Conservation (phyloP, 2,797 vertebrate genomes). For the Allenopithecus nigroviridis region DNA sequence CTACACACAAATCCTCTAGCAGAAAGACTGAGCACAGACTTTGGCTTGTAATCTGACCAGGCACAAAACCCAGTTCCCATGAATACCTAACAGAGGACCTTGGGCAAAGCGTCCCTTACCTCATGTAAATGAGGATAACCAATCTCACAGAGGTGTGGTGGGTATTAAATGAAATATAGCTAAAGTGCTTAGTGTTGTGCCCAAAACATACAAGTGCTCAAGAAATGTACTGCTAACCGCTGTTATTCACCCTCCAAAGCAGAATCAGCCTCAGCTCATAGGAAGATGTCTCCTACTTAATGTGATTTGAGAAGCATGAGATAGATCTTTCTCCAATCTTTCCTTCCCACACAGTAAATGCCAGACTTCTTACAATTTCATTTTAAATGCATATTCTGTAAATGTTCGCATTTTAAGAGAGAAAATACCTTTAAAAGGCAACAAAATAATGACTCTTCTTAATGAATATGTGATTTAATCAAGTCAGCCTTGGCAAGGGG, state of each 20-base stretch:
- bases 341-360: not conserved
- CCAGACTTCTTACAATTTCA: conserved; percentile 5
- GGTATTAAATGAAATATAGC: not conserved
- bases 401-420: conserved; percentile 9
- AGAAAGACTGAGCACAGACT: not conserved
- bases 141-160: not conserved
- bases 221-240: not conserved
- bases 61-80: not conserved
- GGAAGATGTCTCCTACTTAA: not conserved
- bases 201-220: not conserved
- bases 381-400: not conserved
- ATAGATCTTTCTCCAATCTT: not conserved
- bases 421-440: not conserved
- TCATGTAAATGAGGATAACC: conserved; percentile 16
- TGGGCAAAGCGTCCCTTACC: not conserved
- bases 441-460: conserved; percentile 22
- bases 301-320: not conserved
- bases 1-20: not conserved
- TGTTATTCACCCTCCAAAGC: not conserved
- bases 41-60: not conserved
- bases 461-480: not conserved
- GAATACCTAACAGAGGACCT: not conserved
- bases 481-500: not conserved
- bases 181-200: not conserved
- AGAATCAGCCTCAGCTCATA: not conserved